phyloP scores from a whole-genome alignment of 2,888 invertebrate species.

The Zonitis immaculata region DNA sequence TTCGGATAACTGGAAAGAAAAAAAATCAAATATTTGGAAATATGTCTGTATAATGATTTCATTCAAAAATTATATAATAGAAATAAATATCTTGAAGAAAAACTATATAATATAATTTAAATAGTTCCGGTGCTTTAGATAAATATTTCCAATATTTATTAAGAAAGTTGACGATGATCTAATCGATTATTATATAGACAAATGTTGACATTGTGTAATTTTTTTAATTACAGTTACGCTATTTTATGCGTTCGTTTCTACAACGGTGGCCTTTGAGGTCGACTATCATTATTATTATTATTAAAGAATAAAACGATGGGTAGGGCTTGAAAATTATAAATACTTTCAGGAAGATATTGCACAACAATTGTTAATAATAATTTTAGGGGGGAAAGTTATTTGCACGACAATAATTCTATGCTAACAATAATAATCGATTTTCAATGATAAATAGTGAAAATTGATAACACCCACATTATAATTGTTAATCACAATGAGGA shows the following conservation, averaged over 20 bases:
- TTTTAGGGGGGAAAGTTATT: not conserved
- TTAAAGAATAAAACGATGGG: not conserved
- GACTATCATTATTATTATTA: not conserved
- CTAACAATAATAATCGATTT: not conserved
- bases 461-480: not conserved
- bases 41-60: not conserved
- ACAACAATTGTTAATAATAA: not conserved
- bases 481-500: not conserved
- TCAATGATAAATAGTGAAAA: not conserved
- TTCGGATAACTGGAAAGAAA: not conserved
- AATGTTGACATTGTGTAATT: not conserved
- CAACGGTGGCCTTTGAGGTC: constrained; percentile 13
- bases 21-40: not conserved
- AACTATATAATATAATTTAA: not conserved
- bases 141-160: constrained; percentile 9
- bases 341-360: not conserved
- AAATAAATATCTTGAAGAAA: not conserved
- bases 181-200: not conserved
- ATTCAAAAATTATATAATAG: not conserved
- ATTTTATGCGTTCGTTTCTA: constrained; percentile 6
- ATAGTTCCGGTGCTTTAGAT: not conserved
- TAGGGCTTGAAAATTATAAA: not conserved
- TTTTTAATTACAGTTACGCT: not conserved
- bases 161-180: constrained; percentile 10
- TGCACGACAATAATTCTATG: not conserved